Evolutionary conservation across 2,888 invertebrate species (phyloP).

Genomic region (Holacanthella duospinosa): DNA sequence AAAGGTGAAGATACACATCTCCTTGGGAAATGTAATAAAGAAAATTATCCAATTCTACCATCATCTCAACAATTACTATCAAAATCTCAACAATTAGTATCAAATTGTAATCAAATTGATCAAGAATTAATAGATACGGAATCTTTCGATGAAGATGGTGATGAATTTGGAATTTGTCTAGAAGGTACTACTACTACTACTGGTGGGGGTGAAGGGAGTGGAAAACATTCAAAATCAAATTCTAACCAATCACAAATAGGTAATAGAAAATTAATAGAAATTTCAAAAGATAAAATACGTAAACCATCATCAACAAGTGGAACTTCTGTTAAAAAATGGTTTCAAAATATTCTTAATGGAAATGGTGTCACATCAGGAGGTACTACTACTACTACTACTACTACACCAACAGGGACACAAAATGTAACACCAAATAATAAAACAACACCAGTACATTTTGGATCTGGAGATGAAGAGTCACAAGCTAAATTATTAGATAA

Average conservation of each 20-base stretch:
- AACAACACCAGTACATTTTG: too few species aligned
- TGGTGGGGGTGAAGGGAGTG: conserved; percentile 2
- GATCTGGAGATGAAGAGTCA: not conserved
- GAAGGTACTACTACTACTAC: not conserved
- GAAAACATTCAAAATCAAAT: conserved; percentile 8
- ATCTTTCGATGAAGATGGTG: conserved; percentile 15
- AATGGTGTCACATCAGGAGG: conserved; percentile 9
- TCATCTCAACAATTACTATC: too few species aligned
- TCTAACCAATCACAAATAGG: conserved; percentile 14
- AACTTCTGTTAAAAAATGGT: conserved; percentile 34
- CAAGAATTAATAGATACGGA: conserved; percentile 12
- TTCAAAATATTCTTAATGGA: conserved; percentile 35
- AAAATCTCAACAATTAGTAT: too few species aligned
- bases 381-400: not conserved
- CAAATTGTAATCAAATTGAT: not conserved
- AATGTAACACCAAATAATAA: not conserved
- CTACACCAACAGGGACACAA: not conserved
- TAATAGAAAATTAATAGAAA: conserved; percentile 29
- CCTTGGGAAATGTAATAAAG: conserved; percentile 11
- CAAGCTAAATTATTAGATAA: not conserved
- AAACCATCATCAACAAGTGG: conserved; percentile 26
- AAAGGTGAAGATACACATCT: not conserved
- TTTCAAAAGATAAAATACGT: too few species aligned
- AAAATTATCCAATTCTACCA: not conserved
- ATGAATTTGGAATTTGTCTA: conserved; percentile 7